Evolutionary conservation across 1,140 invertebrate genomes (phyloP), one percentile per base, ranked within the genome.

Genomic region (Argopecten irradians): DNA sequence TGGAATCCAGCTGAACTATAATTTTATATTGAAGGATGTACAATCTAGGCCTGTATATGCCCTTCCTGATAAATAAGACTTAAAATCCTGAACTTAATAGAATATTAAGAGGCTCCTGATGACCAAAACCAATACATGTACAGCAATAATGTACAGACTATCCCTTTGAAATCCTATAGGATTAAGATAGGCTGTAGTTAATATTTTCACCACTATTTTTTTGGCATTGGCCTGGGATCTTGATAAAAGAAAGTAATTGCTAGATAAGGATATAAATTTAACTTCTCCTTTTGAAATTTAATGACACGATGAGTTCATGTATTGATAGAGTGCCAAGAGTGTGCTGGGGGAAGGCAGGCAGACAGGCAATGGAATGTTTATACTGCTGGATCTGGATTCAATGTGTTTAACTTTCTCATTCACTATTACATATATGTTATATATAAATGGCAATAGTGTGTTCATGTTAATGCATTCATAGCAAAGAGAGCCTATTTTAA

Each of bases 231-330:
- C 5, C 8, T 71, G 28, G 8, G 22, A 71, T 71, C 55, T 71
- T 71, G 55, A 71, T 71, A 71, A 71, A 71, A 71, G n/a, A 71
- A 71, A 71, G 55, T 71, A 71, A 71, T 71, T 71, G 55, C 55
- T 71, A 71, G 55, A 71, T 71, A 71, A 71, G 55, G 55, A 71
- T 71, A 16, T 71, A 71, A 71, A 71, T 28, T 71, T 71, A 71
- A 71, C 55, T 71, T 71, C 55, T 71, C 55, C 55, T 71, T 71
- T 71, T 71, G 55, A 71, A 71, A 71, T 71, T 71, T 71, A 71
- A 71, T 71, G 55, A 71, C 55, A 71, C 55, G 55, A 71, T 71
- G 55, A 71, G 55, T 71, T 71, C 55, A 71, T 71, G 55, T 71
- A 71, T 71, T 71, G 55, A 71, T 71, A 71, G 22, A 28, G 55